Conservation (phyloP, 2,113 vertebrate species). For the Lipotes vexillifer region DNA sequence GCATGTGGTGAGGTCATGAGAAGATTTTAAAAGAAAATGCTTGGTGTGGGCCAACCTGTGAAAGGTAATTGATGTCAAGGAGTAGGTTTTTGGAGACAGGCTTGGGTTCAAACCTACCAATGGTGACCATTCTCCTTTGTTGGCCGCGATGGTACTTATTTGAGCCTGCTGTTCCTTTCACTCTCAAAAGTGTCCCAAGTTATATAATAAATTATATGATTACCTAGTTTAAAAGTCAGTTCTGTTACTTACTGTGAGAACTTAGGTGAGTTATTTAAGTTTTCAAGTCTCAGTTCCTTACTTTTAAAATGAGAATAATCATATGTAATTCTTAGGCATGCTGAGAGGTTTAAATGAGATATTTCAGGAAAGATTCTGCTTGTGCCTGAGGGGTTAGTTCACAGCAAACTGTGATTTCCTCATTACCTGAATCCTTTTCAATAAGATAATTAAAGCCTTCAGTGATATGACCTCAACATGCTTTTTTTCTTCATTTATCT, state of each 20-base stretch:
- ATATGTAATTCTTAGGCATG: not conserved
- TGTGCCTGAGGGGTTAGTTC: not conserved
- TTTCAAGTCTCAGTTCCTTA: not conserved
- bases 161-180: not conserved
- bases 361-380: not conserved
- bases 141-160: not conserved
- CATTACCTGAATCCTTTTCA: not conserved
- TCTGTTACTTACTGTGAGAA: not conserved
- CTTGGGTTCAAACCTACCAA: not conserved
- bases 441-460: not conserved
- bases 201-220: not conserved
- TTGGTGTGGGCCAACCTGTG: not conserved
- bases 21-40: not conserved
- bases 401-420: not conserved
- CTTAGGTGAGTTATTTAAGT: not conserved
- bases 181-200: not conserved
- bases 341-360: not conserved
- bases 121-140: not conserved
- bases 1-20: not conserved
- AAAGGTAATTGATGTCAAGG: not conserved
- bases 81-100: not conserved
- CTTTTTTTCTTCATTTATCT: not conserved
- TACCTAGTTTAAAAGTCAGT: not conserved
- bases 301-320: not conserved
- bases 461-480: not conserved